Evolutionary conservation across 2,113 vertebrate genomes (phyloP).

Genomic region (Pedionomus torquatus): DNA sequence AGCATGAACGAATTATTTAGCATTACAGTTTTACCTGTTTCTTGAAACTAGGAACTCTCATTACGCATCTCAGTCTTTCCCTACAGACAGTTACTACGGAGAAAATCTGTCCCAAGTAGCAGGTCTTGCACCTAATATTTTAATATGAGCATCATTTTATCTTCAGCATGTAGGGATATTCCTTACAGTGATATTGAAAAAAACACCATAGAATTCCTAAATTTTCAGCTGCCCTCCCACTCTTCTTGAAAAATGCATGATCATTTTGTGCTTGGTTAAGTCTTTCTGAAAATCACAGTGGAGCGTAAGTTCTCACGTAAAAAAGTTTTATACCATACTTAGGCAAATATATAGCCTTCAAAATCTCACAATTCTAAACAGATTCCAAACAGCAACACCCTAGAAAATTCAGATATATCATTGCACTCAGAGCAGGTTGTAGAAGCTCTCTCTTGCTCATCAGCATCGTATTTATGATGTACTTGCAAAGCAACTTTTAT

Average conservation of each 20-base stretch:
- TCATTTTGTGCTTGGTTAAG: neutral
- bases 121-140: neutral
- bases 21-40: neutral
- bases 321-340: neutral
- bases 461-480: neutral
- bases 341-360: constrained; percentile 17
- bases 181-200: neutral
- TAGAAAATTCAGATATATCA: constrained; percentile 1
- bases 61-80: neutral
- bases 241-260: constrained; percentile 16
- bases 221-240: neutral
- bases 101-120: neutral
- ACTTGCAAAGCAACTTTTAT: constrained; percentile 30
- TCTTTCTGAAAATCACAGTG: constrained; percentile 22
- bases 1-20: neutral
- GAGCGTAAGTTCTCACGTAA: neutral
- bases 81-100: neutral
- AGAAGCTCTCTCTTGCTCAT: neutral
- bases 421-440: neutral
- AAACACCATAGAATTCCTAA: neutral
- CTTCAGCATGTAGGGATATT: neutral
- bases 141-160: neutral
- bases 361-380: neutral
- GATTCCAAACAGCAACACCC: neutral
- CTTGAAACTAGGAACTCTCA: neutral